A percentile compares a stretch with the other conserved stretches of the same genome.
These are phyloP conservation scores for Okapia johnstoni DNA, from an alignment of 2,113 vertebrate species.

Conservation along the genomic window DNA sequence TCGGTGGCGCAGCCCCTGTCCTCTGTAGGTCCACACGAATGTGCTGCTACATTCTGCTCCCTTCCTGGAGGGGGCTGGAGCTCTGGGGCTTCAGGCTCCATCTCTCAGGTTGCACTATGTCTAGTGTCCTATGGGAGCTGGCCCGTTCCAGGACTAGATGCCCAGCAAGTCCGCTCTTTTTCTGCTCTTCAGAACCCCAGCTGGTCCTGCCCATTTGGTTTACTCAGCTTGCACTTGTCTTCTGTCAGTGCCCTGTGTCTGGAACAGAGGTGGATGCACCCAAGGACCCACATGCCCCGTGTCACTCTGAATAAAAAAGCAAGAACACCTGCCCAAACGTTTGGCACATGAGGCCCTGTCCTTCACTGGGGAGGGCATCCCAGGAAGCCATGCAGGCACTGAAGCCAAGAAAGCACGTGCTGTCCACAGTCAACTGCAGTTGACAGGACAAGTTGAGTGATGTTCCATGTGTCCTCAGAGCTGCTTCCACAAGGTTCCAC, in stretches of 20 bases:
- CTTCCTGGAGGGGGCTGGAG: background rate
- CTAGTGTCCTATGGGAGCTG: background rate
- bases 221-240: background rate
- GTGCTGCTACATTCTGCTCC: background rate
- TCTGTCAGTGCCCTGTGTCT: no score
- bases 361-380: no score
- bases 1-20: no score
- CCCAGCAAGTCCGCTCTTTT: background rate
- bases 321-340: background rate
- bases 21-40: background rate
- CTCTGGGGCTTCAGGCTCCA: background rate
- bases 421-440: background rate
- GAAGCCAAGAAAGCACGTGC: background rate
- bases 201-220: background rate
- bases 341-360: background rate
- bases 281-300: accelerated
- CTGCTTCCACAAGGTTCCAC: background rate
- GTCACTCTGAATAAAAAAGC: background rate
- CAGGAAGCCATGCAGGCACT: background rate
- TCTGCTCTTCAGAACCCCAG: background rate
- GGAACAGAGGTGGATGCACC: no score
- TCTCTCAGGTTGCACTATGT: background rate
- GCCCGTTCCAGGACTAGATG: background rate
- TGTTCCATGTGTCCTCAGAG: background rate
- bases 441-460: background rate